Base-by-base conservation (phyloP, 2,113 vertebrate species). In the Ictalurus furcatus region DNA sequence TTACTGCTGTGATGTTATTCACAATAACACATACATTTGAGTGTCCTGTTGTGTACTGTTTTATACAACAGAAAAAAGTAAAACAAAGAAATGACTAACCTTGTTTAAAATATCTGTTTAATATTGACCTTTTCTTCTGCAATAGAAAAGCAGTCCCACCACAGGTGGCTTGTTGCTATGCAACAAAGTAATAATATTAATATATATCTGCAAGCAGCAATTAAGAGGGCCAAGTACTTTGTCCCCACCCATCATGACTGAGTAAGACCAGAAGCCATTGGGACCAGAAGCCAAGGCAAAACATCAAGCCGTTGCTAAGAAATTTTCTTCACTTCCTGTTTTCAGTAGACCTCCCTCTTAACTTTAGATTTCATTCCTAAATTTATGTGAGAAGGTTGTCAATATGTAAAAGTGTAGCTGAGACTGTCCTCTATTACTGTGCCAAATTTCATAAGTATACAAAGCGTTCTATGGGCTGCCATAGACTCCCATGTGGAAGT, bases 121-220 rank as follows among this genome's bases (percentile, higher is more conserved):
- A 21, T 59, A 37, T 34, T 30, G n/a, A 83, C 56, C 19, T 61
- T 83, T 61, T 59, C n/a, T 9, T 59, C n/a, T 59, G 56, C 52
- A 40, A 82, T 19, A 81, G 52, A 81, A 80, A 58, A 34, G 25
- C 48, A 37, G 19, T 83, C 37, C 30, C 48, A 37, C 19, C 30
- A 40, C 80, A 12, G 19, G 21, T 83, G 54, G 56, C 30, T 34
- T 83, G 54, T 83, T 83, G 56, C 80, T 59, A 83, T 37, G 79
- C 79, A 81, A 81, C 79, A 58, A 58, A 58, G 30, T 83, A 58
- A 44, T 23, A 79, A 61, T 61, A 61, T 13, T 40, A 61, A 83
- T 25, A 80, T 56, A 37, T 58, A 61, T 9, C 17, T 25, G 48
- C 76, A 52, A 28, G 2, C 76, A 79, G 76, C 76, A 54, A n/a